Conservation (phyloP, 2,113 vertebrate genomes). For the Megatriorchis doriae region DNA sequence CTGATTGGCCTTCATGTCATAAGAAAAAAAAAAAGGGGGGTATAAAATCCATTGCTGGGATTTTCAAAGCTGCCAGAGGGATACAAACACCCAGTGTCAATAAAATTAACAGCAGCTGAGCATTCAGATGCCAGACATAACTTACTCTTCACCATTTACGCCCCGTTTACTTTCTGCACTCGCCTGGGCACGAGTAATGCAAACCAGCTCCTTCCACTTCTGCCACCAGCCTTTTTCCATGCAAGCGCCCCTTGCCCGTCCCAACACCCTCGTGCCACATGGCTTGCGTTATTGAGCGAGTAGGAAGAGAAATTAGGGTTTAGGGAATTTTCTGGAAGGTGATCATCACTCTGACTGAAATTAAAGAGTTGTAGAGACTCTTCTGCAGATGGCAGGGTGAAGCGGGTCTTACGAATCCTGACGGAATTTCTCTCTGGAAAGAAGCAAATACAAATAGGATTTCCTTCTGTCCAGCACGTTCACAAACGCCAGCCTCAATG, state of each 20-base stretch:
- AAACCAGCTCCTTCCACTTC: background rate
- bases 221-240: background rate
- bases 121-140: slow-evolving; percentile 16
- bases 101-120: slow-evolving; percentile 55
- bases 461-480: background rate
- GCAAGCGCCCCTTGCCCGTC: background rate
- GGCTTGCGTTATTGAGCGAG: rapidly evolving
- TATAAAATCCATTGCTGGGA: background rate
- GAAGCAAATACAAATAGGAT: background rate
- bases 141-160: background rate
- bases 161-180: background rate
- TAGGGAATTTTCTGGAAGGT: background rate
- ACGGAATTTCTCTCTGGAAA: background rate
- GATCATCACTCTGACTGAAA: background rate
- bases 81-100: background rate
- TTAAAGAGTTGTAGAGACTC: background rate
- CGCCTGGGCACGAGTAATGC: background rate
- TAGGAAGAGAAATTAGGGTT: background rate
- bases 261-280: rapidly evolving
- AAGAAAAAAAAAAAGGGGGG: background rate
- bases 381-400: background rate
- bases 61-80: slow-evolving; percentile 8
- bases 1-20: background rate
- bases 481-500: background rate
- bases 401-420: rapidly evolving